Conservation (phyloP, 2,113 vertebrate genomes). For the Thymallus thymallus region DNA sequence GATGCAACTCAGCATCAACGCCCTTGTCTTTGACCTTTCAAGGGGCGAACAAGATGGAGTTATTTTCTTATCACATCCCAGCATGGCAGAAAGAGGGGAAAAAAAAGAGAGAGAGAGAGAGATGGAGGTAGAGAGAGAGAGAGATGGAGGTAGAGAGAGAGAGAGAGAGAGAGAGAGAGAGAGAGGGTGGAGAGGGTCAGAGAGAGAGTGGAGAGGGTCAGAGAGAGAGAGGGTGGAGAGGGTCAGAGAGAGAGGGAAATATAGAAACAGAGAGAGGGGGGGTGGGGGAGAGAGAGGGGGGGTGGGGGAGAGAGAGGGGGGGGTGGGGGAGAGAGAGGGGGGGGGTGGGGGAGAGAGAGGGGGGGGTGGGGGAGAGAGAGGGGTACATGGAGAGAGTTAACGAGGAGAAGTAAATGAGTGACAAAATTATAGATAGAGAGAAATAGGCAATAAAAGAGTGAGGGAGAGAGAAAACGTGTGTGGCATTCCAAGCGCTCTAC, state of each 20-base stretch:
- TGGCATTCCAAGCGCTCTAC: constrained; percentile 43
- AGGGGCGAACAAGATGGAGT: constrained; percentile 9
- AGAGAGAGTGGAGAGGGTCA: no score
- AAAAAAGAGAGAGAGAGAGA: neutral
- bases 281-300: neutral
- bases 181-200: no score
- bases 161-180: neutral
- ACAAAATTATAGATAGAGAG: neutral
- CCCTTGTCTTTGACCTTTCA: constrained; percentile 47
- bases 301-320: neutral
- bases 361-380: neutral
- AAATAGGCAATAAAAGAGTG: neutral
- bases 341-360: neutral
- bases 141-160: neutral
- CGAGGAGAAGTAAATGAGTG: neutral
- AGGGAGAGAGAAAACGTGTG: constrained; percentile 9
- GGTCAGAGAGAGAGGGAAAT: neutral
- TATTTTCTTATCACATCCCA: constrained; percentile 15
- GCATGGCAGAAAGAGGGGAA: no score
- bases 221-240: neutral
- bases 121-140: neutral
- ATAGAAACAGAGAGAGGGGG: no score
- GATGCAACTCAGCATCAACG: constrained; percentile 52
- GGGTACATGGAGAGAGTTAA: neutral
- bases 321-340: neutral